Conservation (phyloP, 2,888 invertebrate species). For the Aporophyla lueneburgensis region DNA sequence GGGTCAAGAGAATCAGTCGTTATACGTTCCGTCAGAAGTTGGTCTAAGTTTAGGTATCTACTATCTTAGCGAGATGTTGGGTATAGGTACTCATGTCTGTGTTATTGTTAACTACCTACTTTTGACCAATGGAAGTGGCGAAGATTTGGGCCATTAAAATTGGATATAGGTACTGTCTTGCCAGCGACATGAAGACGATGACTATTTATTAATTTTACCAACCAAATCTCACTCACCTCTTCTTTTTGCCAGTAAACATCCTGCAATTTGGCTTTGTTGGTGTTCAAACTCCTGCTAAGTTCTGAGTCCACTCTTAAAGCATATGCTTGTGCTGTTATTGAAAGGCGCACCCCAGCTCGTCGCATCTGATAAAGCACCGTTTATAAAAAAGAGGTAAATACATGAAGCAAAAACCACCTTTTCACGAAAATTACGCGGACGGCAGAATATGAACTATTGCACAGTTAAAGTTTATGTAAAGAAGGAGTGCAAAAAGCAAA, state of each 20-base stretch:
- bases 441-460: too few relatives aligned
- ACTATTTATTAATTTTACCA: not conserved
- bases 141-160: too few relatives aligned
- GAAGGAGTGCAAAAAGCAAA: too few relatives aligned
- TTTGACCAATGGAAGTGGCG: not conserved
- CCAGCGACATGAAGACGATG: not conserved
- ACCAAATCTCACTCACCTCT: slow-evolving; percentile 84
- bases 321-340: slow-evolving; percentile 93
- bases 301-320: slow-evolving; percentile 94
- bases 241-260: slow-evolving; percentile 95
- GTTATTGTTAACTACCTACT: not conserved
- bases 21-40: too few relatives aligned
- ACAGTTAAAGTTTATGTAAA: too few relatives aligned
- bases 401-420: too few relatives aligned
- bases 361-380: slow-evolving; percentile 85
- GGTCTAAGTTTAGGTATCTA: not conserved
- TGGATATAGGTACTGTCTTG: not conserved
- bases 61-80: too few relatives aligned
- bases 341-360: slow-evolving; percentile 92
- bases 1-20: too few relatives aligned
- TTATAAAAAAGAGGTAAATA: too few relatives aligned
- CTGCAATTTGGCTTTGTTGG: slow-evolving; percentile 93
- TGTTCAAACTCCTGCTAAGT: slow-evolving; percentile 94
- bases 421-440: too few relatives aligned
- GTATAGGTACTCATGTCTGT: not conserved